Conservation (phyloP, 2,888 invertebrate species). For the Hyppa rectilinea region DNA sequence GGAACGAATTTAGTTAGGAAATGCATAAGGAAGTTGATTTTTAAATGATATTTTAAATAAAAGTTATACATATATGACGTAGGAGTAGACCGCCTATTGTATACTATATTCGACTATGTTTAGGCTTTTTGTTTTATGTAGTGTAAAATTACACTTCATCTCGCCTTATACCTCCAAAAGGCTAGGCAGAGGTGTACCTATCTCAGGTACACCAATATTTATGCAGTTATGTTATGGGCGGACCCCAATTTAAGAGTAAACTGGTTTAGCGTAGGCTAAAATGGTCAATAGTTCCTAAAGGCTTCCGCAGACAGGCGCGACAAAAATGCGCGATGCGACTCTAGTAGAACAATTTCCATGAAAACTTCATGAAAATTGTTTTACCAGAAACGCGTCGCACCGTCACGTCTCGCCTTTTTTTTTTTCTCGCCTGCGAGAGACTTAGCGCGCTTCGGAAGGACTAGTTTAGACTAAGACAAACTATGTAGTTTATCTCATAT, state of each 20-base stretch:
- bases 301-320: no score
- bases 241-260: background rate
- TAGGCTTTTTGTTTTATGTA: background rate
- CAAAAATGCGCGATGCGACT: no score
- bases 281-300: constrained; percentile 18
- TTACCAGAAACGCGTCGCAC: no score
- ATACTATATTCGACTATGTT: background rate
- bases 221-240: background rate
- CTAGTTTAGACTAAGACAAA: constrained; percentile 7
- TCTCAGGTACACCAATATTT: no score
- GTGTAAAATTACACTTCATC: no score
- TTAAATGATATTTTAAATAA: background rate
- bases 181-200: no score
- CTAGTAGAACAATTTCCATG: no score
- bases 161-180: no score
- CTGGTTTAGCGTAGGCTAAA: constrained; percentile 8
- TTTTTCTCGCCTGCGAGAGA: no score
- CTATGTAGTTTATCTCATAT: constrained; percentile 29
- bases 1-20: constrained; percentile 15
- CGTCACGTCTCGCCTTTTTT: no score
- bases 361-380: no score
- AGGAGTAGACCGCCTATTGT: background rate
- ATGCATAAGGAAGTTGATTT: background rate
- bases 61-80: no score
- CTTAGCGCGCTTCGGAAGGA: background rate